phyloP scores from a whole-genome alignment of 2,797 vertebrate genomes.

The Chelon labrosus region DNA sequence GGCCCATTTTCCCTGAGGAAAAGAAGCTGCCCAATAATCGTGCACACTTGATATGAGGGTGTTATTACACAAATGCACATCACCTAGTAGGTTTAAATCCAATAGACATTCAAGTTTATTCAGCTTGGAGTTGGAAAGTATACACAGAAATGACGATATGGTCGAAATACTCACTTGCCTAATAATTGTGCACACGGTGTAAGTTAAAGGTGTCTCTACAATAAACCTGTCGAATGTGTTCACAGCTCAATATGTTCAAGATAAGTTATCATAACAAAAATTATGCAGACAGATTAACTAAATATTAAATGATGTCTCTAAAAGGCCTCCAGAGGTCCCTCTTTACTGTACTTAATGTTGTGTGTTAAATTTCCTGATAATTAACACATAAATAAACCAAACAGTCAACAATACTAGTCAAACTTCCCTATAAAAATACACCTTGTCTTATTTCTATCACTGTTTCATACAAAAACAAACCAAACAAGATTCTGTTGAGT shows the following conservation, averaged over 20 bases:
- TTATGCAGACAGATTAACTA: neutral
- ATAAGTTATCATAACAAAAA: constrained; percentile 1
- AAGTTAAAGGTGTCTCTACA: neutral
- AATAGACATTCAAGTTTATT: too few relatives aligned
- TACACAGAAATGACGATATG: too few relatives aligned
- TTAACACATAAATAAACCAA: neutral
- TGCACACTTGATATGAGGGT: too few relatives aligned
- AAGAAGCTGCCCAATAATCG: too few relatives aligned
- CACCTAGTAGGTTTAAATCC: too few relatives aligned
- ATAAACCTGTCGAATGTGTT: neutral
- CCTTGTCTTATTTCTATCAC: neutral
- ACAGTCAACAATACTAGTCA: neutral
- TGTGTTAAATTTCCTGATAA: neutral
- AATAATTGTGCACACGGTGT: too few relatives aligned
- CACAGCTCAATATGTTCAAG: neutral
- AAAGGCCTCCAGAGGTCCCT: neutral
- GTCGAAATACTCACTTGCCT: too few relatives aligned
- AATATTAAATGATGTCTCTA: neutral
- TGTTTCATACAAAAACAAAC: neutral
- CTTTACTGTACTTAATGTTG: neutral
- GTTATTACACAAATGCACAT: too few relatives aligned
- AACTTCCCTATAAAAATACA: neutral
- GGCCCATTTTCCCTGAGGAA: too few relatives aligned
- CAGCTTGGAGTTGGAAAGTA: too few relatives aligned
- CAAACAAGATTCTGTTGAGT: neutral